Percentiles rank a stretch among this genome's conserved stretches.
These are phyloP conservation scores for Arnoldichthys spilopterus DNA, from an alignment of 2,797 vertebrate genomes.

Conservation along the genomic window DNA sequence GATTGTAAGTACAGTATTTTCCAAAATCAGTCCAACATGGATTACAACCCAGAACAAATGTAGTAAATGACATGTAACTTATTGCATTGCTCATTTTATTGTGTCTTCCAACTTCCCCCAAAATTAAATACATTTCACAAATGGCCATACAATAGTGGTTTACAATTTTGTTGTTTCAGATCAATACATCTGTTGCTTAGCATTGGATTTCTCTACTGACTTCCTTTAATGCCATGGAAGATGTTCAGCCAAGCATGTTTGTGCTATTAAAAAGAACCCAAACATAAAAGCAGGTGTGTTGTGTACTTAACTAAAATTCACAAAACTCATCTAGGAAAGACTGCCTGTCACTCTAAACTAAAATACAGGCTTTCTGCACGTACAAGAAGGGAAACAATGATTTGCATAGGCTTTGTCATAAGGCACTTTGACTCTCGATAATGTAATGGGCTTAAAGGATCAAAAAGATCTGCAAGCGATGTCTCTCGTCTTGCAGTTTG, in stretches of 20 bases:
- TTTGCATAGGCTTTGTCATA: slow-evolving; percentile 94
- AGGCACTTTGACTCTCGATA: slow-evolving; percentile 87
- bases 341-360: slow-evolving; percentile 67
- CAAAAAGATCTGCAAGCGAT: slow-evolving; percentile 12
- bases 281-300: slow-evolving; percentile 34
- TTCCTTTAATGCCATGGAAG: slow-evolving; percentile 45
- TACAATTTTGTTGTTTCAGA: slow-evolving; percentile 58
- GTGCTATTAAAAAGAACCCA: slow-evolving; percentile 37
- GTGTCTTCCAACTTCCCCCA: slow-evolving; percentile 71
- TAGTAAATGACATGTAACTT: slow-evolving; percentile 65
- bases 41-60: slow-evolving; percentile 4
- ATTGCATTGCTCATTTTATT: slow-evolving; percentile 91
- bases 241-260: slow-evolving; percentile 35
- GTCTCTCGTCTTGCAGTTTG: slow-evolving; percentile 49
- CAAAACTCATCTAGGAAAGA: slow-evolving; percentile 70
- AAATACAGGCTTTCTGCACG: slow-evolving; percentile 76
- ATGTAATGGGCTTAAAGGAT: slow-evolving; percentile 65
- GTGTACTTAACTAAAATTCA: slow-evolving; percentile 64
- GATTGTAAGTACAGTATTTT: not conserved
- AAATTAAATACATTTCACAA: slow-evolving; percentile 81
- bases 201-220: slow-evolving; percentile 58
- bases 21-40: not conserved
- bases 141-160: slow-evolving; percentile 76
- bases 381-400: slow-evolving; percentile 74
- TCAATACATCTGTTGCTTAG: slow-evolving; percentile 60